These are phyloP conservation scores for Chrysocyon brachyurus DNA, from an alignment of 2,797 vertebrate species.

Conservation along the genomic window DNA sequence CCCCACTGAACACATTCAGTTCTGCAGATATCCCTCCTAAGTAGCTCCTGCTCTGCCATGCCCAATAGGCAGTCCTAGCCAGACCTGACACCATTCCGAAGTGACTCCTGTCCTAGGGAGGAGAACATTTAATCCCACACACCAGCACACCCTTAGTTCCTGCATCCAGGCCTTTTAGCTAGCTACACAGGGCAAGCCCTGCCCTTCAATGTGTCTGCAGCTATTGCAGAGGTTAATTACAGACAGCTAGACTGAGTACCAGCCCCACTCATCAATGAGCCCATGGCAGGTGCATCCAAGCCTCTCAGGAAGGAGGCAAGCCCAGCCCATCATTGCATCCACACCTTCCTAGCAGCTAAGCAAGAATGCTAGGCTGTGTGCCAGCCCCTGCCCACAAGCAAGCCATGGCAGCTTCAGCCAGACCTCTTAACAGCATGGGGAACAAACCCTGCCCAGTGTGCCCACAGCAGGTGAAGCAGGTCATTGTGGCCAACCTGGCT, in stretches of 20 bases:
- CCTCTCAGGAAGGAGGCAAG: neutral
- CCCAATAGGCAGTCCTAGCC: neutral
- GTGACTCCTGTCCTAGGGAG: neutral
- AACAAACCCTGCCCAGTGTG: neutral
- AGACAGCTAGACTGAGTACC: neutral
- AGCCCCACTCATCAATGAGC: neutral
- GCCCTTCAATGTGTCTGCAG: neutral
- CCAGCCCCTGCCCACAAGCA: neutral
- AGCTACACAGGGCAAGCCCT: neutral
- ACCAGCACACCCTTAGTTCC: neutral
- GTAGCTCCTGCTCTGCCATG: neutral
- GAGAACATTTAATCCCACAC: neutral
- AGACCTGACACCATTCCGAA: neutral
- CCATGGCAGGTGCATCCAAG: neutral
- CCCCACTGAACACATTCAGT: neutral
- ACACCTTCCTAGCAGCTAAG: neutral
- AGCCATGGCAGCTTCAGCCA: neutral
- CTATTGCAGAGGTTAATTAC: neutral
- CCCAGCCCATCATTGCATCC: neutral
- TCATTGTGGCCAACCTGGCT: neutral
- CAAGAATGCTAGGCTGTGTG: neutral
- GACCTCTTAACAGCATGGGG: neutral
- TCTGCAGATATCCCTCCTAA: neutral
- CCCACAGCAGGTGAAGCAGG: neutral
- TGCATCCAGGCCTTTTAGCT: neutral